Evolutionary conservation across 2,113 vertebrate genomes (phyloP).

Genomic region (Philantomba maxwellii): DNA sequence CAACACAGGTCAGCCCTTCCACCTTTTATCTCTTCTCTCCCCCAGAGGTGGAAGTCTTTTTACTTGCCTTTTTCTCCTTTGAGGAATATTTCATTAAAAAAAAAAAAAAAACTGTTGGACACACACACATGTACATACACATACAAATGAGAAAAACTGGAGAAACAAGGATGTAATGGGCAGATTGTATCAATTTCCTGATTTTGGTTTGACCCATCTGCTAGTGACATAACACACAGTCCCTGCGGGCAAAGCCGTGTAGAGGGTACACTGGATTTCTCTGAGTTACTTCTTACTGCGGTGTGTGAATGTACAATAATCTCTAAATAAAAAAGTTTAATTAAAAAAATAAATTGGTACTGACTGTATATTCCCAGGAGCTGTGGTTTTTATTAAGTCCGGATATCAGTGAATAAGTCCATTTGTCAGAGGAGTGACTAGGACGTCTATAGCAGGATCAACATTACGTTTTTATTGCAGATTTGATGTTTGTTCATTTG

Average conservation of each 20-base stretch:
- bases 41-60: not conserved
- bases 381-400: not conserved
- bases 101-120: not conserved
- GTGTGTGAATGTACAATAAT: rapidly evolving
- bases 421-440: not conserved
- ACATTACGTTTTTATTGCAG: rapidly evolving
- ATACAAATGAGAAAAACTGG: not conserved
- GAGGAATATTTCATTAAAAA: not conserved
- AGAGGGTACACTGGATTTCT: rapidly evolving
- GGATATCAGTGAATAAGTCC: rapidly evolving
- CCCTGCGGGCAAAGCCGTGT: rapidly evolving
- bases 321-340: not conserved
- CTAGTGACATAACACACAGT: rapidly evolving
- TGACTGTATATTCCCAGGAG: not conserved
- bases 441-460: not conserved
- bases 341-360: not conserved
- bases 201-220: rapidly evolving
- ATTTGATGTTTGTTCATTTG: not conserved
- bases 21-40: not conserved
- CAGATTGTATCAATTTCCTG: not conserved
- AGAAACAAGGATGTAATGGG: rapidly evolving
- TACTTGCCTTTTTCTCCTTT: not conserved
- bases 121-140: too few species aligned
- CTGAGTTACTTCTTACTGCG: too few species aligned
- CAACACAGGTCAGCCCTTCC: not conserved